Base-by-base conservation (phyloP, 2,888 invertebrate species). In the Athalia cordata region DNA sequence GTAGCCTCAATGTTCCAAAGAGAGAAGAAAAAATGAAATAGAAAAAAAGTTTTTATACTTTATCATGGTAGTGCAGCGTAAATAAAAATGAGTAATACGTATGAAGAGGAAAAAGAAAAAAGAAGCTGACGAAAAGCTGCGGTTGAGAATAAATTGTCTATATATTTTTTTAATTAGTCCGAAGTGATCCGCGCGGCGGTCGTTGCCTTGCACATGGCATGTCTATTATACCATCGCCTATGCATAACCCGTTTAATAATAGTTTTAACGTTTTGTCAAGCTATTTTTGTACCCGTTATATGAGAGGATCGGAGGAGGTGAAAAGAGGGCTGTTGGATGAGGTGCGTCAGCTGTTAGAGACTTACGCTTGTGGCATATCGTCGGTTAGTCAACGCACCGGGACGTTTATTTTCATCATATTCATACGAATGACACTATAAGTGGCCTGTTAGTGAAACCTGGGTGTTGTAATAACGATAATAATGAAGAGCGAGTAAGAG, bases 261-360 rank as follows among this genome's bases (percentile, higher is more conserved):
- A 62, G 64, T 62, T 52, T 52, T 6, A 75, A 75, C 75, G 75
- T 75, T 75, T 75, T 75, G 75, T 75, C 62, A 29, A 11, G 61
- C 62, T 75, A 75, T 75, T 75, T 64, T 66, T 13, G 43, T 11
- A 9, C 49, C 47, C 11, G 66, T 45, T 9, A n/a, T 66, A 47
- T 13, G 66, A 66, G 66, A 13, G 66, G 45, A 66, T n/a, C 6
- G 47, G 55, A 68, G 29, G 68, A 65, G 13, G 5, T 7, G 4
- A 13, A 6, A 6, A 43, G 62, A 9, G 49, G 47, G n/a, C 3
- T n/a, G 11, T 29, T 55, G 47, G 59, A 7, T 11, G 29, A 29
- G 75, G 64, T 75, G 75, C 64, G 75, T 75, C 75, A 75, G 75
- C 75, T 62, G 75, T 75, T 75, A 47, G 50, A 62, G 75, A 49